phyloP scores from a whole-genome alignment of 2,797 vertebrate species.

The Clarias fuscus region DNA sequence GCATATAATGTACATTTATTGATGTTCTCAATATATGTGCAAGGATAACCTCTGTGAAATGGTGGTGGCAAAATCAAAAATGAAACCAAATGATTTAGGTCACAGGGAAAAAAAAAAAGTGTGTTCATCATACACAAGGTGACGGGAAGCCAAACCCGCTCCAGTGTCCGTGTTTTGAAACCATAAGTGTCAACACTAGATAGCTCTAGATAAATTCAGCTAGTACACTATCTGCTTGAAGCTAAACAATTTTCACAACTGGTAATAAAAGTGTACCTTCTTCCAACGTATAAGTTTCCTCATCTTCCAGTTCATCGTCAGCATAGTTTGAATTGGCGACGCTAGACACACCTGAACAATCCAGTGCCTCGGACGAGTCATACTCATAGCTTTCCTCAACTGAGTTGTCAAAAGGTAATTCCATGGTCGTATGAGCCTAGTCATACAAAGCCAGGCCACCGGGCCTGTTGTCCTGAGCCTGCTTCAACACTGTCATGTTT shows the following conservation, averaged over 20 bases:
- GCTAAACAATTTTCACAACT: not conserved
- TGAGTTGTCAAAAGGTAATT: constrained; percentile 55
- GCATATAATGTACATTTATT: too few species aligned
- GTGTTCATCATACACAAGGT: not conserved
- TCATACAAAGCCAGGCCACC: constrained; percentile 15
- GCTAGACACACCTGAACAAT: constrained; percentile 50
- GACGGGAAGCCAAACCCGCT: constrained; percentile 32
- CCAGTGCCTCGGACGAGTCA: constrained; percentile 59
- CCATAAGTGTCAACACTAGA: not conserved
- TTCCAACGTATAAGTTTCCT: constrained; percentile 70
- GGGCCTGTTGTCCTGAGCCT: constrained; percentile 46
- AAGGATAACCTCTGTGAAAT: not conserved
- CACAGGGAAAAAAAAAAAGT: not conserved
- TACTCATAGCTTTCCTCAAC: constrained; percentile 77
- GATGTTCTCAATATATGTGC: not conserved
- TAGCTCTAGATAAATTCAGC: not conserved
- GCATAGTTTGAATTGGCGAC: constrained; percentile 34
- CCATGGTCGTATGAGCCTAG: constrained; percentile 68
- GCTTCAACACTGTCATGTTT: constrained; percentile 37
- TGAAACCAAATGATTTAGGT: too few species aligned
- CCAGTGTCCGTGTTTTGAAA: not conserved
- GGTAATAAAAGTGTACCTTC: constrained; percentile 69
- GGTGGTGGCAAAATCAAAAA: too few species aligned
- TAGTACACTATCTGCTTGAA: not conserved
- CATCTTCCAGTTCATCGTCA: constrained; percentile 45